Evolutionary conservation across 2,888 invertebrate genomes (phyloP).

Genomic region (Baccha elongata): DNA sequence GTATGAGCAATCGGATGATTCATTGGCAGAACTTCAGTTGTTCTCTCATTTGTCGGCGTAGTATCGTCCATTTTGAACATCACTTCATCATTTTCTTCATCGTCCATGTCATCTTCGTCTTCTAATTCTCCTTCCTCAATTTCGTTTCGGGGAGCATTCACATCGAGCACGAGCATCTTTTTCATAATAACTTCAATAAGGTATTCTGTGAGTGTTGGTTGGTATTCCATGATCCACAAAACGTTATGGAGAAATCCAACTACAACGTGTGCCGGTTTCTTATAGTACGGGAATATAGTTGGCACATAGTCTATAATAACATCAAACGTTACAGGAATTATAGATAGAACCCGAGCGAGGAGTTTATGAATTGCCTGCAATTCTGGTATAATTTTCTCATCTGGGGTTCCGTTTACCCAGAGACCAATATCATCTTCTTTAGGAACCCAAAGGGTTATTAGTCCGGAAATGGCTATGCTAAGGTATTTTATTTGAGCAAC

Average conservation of each 20-base stretch:
- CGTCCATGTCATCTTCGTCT: slow-evolving; percentile 82
- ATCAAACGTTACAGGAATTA: slow-evolving; percentile 86
- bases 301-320: slow-evolving; percentile 86
- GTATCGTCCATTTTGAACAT: slow-evolving; percentile 79
- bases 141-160: slow-evolving; percentile 85
- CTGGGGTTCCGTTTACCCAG: slow-evolving; percentile 86
- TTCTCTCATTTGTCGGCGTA: neutral
- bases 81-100: slow-evolving; percentile 78
- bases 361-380: slow-evolving; percentile 87
- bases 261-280: slow-evolving; percentile 86
- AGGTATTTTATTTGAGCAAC: slow-evolving; percentile 87
- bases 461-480: slow-evolving; percentile 84
- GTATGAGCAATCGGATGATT: slow-evolving; percentile 85
- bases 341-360: slow-evolving; percentile 80
- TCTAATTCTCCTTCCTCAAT: slow-evolving; percentile 84
- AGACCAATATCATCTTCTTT: slow-evolving; percentile 83
- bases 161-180: slow-evolving; percentile 90
- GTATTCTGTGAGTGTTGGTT: slow-evolving; percentile 87
- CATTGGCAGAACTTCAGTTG: slow-evolving; percentile 76
- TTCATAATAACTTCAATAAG: slow-evolving; percentile 89
- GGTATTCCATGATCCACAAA: slow-evolving; percentile 89
- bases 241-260: slow-evolving; percentile 91
- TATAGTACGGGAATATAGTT: slow-evolving; percentile 90
- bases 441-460: slow-evolving; percentile 86
- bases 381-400: slow-evolving; percentile 83